A percentile compares a stretch with the other conserved stretches of the same genome.
Conservation (phyloP, 2,888 invertebrate genomes). For the Tiphia femorata region DNA sequence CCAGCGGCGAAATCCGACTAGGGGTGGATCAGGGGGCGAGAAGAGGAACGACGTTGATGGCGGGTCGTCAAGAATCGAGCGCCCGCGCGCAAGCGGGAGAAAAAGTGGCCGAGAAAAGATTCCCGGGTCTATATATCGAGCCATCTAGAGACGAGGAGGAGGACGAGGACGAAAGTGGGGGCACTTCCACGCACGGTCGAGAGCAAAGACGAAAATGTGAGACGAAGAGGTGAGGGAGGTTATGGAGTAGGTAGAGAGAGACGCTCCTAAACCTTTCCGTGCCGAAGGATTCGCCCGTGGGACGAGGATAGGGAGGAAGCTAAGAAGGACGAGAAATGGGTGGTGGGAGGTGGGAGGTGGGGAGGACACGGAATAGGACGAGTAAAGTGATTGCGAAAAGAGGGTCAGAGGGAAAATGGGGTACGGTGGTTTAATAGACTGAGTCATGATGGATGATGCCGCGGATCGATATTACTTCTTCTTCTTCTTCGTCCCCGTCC, state of each 20-base stretch:
- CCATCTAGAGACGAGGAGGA: neutral
- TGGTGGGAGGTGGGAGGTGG: constrained; percentile 2
- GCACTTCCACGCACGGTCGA: too few species aligned
- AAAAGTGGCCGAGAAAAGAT: neutral
- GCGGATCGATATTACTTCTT: constrained; percentile 58
- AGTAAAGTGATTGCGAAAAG: constrained; percentile 57
- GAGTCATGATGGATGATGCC: constrained; percentile 59
- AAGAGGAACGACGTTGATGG: neutral
- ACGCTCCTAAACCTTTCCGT: constrained; percentile 2
- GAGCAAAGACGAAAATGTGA: neutral
- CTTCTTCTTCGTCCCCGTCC: constrained; percentile 14
- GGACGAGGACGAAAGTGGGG: neutral
- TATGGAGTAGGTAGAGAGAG: neutral
- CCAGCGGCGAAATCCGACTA: too few species aligned
- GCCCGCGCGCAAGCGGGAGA: neutral
- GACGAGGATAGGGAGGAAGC: constrained; percentile 9
- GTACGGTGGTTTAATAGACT: constrained; percentile 61
- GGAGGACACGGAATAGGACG: constrained; percentile 39
- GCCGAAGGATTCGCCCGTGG: constrained; percentile 20
- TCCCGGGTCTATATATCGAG: too few species aligned
- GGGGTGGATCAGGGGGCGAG: neutral
- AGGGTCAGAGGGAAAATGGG: constrained; percentile 48
- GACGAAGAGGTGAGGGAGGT: neutral
- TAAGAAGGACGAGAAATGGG: constrained; percentile 13
- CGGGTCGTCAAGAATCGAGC: neutral